Evolutionary conservation across 1,140 invertebrate genomes (phyloP), one percentile per base, ranked within the genome.

Genomic region (Chironomus tepperi): DNA sequence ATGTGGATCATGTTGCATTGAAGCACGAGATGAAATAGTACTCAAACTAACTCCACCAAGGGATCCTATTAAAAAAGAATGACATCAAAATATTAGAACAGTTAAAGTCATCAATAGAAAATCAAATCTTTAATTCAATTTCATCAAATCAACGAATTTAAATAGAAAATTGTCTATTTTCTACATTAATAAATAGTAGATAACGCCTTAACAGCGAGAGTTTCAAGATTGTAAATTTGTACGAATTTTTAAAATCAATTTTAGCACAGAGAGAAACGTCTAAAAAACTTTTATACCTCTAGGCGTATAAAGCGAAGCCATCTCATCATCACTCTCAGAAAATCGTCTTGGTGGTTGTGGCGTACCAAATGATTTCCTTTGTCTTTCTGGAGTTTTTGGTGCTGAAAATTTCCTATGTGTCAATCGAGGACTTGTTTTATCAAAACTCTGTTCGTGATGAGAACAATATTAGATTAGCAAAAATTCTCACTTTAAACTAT

Each of bases 1-100:
- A 3, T 57, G 47, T 74, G 84, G 80, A 77, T 89, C 84, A 77
- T 87, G 85, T 77, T 89, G 88, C 77, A 88, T 86, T 73, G 84
- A 87, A 6, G 86, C 83, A 75, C 86, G 81, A 64, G 87, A 84
- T 16, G 84, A 77, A 76, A 79, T 81, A 3, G 80, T 80, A 34
- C 78, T 79, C 57, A 74, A 64, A 3, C 73, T 74, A 19, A 74
- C 24, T 18, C 75, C 75, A 42, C 73, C 75, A 16, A 75, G 74
- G 0, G 75, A 75, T 19, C 65, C 65, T 70, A 70, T 18, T 19
- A 0, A 10, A 18, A 34, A 34, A 70, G 18, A 19, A 19, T 70
- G 8, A 21, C 3, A 70, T 19, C 6, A 19, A 34, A 34, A 34
- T 34, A 34, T 5, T 34, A 34, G 1, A 34, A 34, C 5, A 34